Evolutionary conservation across 2,113 vertebrate genomes (phyloP), one percentile per base, ranked within the genome.

Genomic region (Peromyscus maniculatus): DNA sequence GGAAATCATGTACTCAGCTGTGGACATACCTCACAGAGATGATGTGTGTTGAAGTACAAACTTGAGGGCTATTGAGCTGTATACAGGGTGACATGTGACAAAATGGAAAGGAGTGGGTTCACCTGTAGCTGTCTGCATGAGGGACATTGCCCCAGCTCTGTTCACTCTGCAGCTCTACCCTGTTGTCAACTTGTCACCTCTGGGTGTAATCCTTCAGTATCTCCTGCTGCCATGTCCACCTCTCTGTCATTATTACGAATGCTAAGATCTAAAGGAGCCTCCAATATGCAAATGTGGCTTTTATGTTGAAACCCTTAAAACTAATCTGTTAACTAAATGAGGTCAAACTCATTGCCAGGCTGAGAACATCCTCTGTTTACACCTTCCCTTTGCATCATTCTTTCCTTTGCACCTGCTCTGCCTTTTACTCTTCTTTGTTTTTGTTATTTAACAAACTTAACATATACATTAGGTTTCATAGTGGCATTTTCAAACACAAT

Each of bases 291-390:
- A 77, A 28, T 55, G 5, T 57, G 64, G 57, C 4, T 80, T 92
- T 97, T 91, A 84, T 46, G n/a, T 49, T 72, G 43, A 80, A 88
- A 89, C 79, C 1, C 43, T 84, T 91, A 33, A n/a, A 91, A 59
- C 75, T 57, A 84, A 9, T 62, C 31, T 75, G 9, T 22, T 83
- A 49, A 15, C 12, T 77, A 91, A 97, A 84, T 39, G 88, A 82
- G 75, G 39, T 1, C 36, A 31, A 72, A 91, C 80, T 84, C 72
- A 74, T n/a, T 8, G 59, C 1, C 66, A 43, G 31, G 74, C 11
- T 64, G 36, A 87, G 78, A 43, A 36, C 49, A 5, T 77, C 33
- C 46, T 19, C 33, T 74, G 39, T 39, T 39, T 89, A 11, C 67
- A 15, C 0, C n/a, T 91, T 94, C 0, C 64, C 57, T 15, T 57